Evolutionary conservation across 2,888 invertebrate species (phyloP).

Genomic region (Tetragnatha montana): DNA sequence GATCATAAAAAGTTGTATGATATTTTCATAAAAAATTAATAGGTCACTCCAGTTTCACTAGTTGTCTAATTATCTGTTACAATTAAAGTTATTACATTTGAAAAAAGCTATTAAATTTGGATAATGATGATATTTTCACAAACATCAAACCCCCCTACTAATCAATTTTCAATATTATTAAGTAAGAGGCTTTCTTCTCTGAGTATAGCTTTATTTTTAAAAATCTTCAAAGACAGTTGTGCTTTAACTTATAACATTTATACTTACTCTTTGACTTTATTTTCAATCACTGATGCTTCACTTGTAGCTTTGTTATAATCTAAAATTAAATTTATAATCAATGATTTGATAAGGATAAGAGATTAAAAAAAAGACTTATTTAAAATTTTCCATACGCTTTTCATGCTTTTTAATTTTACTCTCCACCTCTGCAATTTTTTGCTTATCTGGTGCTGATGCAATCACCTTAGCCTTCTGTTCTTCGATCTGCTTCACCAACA

Average conservation of each 20-base stretch:
- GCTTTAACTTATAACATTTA: background rate
- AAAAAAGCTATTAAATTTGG: no score
- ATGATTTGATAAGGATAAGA: background rate
- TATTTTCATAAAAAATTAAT: no score
- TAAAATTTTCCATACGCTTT: constrained; percentile 29
- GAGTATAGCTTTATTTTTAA: no score
- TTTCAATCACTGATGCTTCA: constrained; percentile 42
- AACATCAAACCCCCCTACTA: no score
- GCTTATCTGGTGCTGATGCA: constrained; percentile 43
- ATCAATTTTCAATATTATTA: no score
- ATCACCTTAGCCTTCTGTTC: constrained; percentile 48
- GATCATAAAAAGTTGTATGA: no score
- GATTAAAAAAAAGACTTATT: background rate
- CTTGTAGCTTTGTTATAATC: constrained; percentile 34
- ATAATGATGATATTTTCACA: no score
- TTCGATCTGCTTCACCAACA: constrained; percentile 37
- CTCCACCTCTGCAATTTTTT: constrained; percentile 30
- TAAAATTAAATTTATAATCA: constrained; percentile 25
- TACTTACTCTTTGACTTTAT: constrained; percentile 60
- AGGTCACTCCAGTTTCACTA: no score
- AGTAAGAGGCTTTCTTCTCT: no score
- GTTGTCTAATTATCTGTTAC: no score
- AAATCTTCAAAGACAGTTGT: no score
- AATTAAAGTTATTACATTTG: no score
- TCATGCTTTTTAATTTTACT: constrained; percentile 15